A percentile compares a stretch with the other conserved stretches of the same genome.
Evolutionary conservation across 2,113 vertebrate species (phyloP).

Genomic region (Thermophis baileyi): DNA sequence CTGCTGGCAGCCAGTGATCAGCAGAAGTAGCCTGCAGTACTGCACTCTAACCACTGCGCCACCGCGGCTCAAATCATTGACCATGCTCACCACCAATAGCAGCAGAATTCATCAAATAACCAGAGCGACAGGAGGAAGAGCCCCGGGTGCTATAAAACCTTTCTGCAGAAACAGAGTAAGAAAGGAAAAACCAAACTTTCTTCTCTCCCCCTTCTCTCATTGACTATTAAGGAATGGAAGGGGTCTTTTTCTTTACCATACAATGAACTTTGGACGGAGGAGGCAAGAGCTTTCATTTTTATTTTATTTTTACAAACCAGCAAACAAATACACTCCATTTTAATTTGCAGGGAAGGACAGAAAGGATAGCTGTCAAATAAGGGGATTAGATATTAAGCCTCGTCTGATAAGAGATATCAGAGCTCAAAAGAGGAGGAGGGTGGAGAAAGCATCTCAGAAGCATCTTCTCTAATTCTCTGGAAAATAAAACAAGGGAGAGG

Average conservation of each 20-base stretch:
- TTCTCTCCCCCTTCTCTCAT: neutral
- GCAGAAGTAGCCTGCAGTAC: too few species aligned
- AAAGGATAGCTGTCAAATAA: too few species aligned
- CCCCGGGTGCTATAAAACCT: neutral
- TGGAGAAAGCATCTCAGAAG: neutral
- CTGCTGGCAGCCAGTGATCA: too few species aligned
- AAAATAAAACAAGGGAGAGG: neutral
- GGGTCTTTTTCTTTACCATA: neutral
- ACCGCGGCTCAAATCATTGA: too few species aligned
- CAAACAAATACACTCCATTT: neutral
- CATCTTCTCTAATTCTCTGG: neutral
- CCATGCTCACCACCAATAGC: neutral
- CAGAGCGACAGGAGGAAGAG: neutral
- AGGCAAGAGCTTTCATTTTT: neutral
- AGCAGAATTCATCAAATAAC: neutral
- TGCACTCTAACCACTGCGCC: too few species aligned
- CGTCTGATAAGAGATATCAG: neutral
- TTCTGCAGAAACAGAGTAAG: neutral
- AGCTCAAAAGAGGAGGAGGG: neutral
- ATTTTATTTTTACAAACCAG: neutral
- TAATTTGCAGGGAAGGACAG: neutral
- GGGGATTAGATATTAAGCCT: neutral
- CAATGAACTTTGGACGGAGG: neutral
- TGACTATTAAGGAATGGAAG: neutral
- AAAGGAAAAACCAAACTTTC: too few species aligned